phyloP scores from a whole-genome alignment of 1,140 invertebrate species.

The Danaus melanippus region DNA sequence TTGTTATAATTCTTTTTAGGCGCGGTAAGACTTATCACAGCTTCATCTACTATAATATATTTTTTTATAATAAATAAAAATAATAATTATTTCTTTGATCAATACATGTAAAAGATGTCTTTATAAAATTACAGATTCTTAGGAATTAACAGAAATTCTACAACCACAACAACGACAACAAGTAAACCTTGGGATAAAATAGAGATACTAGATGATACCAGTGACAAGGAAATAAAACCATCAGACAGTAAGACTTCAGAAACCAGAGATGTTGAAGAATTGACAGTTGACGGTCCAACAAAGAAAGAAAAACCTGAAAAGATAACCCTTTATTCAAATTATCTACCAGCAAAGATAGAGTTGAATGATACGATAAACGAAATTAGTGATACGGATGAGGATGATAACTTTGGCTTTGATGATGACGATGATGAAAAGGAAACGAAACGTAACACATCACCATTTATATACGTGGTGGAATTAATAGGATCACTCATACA shows the following conservation, averaged over 20 bases:
- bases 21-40: too few relatives aligned
- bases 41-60: too few relatives aligned
- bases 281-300: constrained; percentile 37
- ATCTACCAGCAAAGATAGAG: constrained; percentile 34
- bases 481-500: constrained; percentile 43
- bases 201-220: constrained; percentile 49
- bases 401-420: constrained; percentile 34
- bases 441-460: constrained; percentile 32
- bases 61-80: not conserved
- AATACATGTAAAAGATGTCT: not conserved
- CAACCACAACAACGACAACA: constrained; percentile 33
- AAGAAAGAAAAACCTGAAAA: constrained; percentile 57
- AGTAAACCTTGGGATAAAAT: constrained; percentile 37
- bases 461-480: constrained; percentile 48
- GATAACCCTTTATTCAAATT: constrained; percentile 48
- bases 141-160: constrained; percentile 34
- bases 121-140: constrained; percentile 40
- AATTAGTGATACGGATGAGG: constrained; percentile 14
- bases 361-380: constrained; percentile 32
- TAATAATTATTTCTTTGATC: not conserved
- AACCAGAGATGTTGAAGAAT: constrained; percentile 50
- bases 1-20: too few relatives aligned
- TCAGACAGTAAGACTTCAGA: constrained; percentile 44
- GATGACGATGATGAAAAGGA: constrained; percentile 30
- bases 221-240: constrained; percentile 24